phyloP scores from a whole-genome alignment of 2,888 invertebrate genomes.

The Baronia brevicornis region DNA sequence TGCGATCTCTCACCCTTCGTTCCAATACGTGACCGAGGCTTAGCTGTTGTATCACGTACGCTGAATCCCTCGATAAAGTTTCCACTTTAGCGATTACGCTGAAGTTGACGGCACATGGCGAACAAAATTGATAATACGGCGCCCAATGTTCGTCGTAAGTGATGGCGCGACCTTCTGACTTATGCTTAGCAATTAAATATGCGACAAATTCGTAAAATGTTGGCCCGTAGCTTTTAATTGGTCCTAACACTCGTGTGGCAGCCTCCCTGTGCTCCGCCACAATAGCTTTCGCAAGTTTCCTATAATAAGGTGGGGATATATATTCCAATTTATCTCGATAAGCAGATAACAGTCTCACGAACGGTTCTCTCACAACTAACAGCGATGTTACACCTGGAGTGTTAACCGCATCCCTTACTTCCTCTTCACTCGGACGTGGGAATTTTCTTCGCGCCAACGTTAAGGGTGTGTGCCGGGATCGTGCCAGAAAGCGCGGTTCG shows the following conservation, averaged over 20 bases:
- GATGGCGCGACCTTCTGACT: slow-evolving; percentile 51
- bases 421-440: slow-evolving; percentile 79
- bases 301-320: slow-evolving; percentile 80
- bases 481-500: slow-evolving; percentile 74
- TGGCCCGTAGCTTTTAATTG: slow-evolving; percentile 66
- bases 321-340: slow-evolving; percentile 85
- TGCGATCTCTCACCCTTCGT: slow-evolving; percentile 61
- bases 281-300: slow-evolving; percentile 79
- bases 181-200: slow-evolving; percentile 78
- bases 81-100: slow-evolving; percentile 79
- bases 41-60: slow-evolving; percentile 75
- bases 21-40: slow-evolving; percentile 72
- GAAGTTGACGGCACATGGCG: slow-evolving; percentile 79
- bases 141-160: slow-evolving; percentile 79
- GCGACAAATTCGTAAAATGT: slow-evolving; percentile 83
- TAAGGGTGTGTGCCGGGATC: slow-evolving; percentile 77
- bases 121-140: slow-evolving; percentile 78
- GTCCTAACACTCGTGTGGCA: slow-evolving; percentile 41
- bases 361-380: slow-evolving; percentile 82
- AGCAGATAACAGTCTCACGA: slow-evolving; percentile 82
- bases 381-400: slow-evolving; percentile 79
- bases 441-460: slow-evolving; percentile 81
- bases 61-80: slow-evolving; percentile 75
- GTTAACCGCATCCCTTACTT: slow-evolving; percentile 74
- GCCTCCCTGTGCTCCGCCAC: slow-evolving; percentile 75